Conservation (phyloP, 2,797 vertebrate species). For the Trachops cirrhosus region DNA sequence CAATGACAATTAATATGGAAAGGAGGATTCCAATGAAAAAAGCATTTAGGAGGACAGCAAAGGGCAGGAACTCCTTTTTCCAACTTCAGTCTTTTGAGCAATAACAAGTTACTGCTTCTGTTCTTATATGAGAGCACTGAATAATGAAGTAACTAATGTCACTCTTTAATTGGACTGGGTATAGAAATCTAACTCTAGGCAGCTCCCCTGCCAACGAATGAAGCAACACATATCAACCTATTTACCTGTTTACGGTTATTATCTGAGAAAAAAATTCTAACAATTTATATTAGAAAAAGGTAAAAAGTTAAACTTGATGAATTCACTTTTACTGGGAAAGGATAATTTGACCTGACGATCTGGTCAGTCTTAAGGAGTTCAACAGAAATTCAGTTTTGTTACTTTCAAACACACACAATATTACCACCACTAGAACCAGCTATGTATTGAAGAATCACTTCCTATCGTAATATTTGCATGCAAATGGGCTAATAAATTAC, state of each 20-base stretch:
- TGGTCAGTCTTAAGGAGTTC: not conserved
- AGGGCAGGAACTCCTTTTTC: not conserved
- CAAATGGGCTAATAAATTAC: not conserved
- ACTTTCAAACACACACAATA: constrained; percentile 29
- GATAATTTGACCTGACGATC: not conserved
- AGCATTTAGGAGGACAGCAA: not conserved
- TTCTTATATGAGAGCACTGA: not conserved
- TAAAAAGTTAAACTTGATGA: not conserved
- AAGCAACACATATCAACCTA: not conserved
- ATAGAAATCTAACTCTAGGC: not conserved
- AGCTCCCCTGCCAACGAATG: not conserved
- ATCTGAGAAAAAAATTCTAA: not conserved
- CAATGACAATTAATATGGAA: not conserved
- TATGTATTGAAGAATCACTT: not conserved
- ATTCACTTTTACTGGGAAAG: constrained; percentile 12
- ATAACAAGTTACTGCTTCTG: not conserved
- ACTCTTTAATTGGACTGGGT: not conserved
- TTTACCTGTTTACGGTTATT: not conserved
- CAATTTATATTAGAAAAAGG: not conserved
- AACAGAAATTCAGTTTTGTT: constrained; percentile 33
- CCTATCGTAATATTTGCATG: not conserved
- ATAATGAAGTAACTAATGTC: not conserved
- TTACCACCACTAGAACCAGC: not conserved
- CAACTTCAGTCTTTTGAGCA: not conserved
- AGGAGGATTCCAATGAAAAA: not conserved